Evolutionary conservation across 37 sponge, comb jelly and placozoan genomes (phyloP).

Genomic region (Halisarca cf. caerulea): DNA sequence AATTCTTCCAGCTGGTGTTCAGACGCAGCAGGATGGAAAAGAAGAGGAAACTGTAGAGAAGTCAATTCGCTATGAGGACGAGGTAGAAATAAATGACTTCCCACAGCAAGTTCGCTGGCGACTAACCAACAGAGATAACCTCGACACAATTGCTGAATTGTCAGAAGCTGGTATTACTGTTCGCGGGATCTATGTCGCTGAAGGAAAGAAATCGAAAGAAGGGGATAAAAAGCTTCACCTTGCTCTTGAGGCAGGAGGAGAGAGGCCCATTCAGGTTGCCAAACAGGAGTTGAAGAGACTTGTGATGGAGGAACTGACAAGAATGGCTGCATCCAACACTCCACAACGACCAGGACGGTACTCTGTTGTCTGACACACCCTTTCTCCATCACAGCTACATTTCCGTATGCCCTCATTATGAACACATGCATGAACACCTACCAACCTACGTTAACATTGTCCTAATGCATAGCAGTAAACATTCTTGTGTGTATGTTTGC

Average conservation of each 20-base stretch:
- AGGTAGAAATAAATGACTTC: conserved; percentile 95
- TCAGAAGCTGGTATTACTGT: conserved; percentile 91
- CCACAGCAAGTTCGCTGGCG: conserved; percentile 94
- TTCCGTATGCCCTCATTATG: no score
- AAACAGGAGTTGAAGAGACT: conserved; percentile 94
- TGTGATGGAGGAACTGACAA: conserved; percentile 89
- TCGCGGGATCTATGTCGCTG: conserved; percentile 85
- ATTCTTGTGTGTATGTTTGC: no score
- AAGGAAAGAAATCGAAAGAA: conserved; percentile 65
- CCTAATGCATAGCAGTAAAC: no score
- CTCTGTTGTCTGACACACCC: conserved; percentile 56
- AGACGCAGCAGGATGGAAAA: conserved; percentile 36
- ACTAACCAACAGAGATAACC: conserved; percentile 82
- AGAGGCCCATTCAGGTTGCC: conserved; percentile 83
- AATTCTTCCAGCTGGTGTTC: conserved; percentile 66
- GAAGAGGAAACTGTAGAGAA: conserved; percentile 19
- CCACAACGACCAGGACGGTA: conserved; percentile 75
- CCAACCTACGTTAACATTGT: no score
- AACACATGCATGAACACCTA: no score
- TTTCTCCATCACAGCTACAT: no score
- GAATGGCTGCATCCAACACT: conserved; percentile 47
- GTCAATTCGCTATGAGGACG: conserved; percentile 71
- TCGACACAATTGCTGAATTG: conserved; percentile 88
- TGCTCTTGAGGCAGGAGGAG: conserved; percentile 83
- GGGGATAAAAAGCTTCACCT: conserved; percentile 84